Percentiles rank a stretch among this genome's conserved stretches.
phyloP scores from a whole-genome alignment of 1,140 invertebrate genomes.

The honey bee (Apis mellifera) region DNA sequence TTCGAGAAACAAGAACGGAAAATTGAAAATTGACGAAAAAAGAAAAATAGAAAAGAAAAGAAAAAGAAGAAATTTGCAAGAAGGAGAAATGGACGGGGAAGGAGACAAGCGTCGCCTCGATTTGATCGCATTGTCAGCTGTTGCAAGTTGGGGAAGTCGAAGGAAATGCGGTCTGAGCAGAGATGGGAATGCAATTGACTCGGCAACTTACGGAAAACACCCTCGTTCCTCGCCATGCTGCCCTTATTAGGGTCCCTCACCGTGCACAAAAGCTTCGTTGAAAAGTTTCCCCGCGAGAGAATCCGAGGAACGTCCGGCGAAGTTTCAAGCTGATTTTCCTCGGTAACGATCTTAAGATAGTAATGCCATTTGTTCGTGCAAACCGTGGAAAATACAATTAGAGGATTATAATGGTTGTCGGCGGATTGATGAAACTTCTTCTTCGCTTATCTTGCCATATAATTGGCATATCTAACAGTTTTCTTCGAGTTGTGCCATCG shows the following conservation, averaged over 20 bases:
- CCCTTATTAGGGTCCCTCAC: constrained; percentile 32
- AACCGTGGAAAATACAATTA: neutral
- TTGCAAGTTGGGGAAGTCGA: neutral
- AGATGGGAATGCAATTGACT: constrained; percentile 26
- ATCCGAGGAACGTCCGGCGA: constrained; percentile 1
- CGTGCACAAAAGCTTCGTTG: constrained; percentile 28
- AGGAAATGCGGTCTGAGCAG: constrained; percentile 13
- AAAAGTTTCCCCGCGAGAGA: constrained; percentile 17
- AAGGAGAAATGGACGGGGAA: neutral
- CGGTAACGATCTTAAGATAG: neutral
- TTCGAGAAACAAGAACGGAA: neutral
- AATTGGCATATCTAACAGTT: neutral
- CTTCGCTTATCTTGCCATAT: neutral
- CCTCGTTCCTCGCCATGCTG: neutral
- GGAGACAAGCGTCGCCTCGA: constrained; percentile 32
- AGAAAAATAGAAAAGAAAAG: too few species aligned
- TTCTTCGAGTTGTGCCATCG: neutral
- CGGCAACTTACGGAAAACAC: constrained; percentile 38
- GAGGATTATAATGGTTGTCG: neutral
- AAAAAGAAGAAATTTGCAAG: neutral
- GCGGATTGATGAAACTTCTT: neutral
- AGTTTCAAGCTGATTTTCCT: constrained; percentile 7
- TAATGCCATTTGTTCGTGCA: neutral
- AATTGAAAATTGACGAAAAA: neutral
- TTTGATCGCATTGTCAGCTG: constrained; percentile 15